Conservation (phyloP, 2,113 vertebrate species). For the Zapornia atra region DNA sequence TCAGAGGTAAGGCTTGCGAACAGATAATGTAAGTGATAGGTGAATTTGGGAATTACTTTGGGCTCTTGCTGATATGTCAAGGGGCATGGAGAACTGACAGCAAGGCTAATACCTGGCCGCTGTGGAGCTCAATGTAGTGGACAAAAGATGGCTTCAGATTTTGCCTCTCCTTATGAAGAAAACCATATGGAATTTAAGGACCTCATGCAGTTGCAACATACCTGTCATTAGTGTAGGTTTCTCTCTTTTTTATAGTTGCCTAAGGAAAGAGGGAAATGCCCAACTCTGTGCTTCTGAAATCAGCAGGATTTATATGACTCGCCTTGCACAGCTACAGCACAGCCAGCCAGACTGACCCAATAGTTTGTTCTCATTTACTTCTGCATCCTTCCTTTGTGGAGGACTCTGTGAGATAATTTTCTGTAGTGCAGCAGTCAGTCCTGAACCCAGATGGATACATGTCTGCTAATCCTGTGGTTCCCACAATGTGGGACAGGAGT, state of each 20-base stretch:
- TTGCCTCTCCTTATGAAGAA: neutral
- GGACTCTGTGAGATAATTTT: neutral
- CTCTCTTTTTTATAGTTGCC: neutral
- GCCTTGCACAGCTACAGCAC: neutral
- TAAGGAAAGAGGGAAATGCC: neutral
- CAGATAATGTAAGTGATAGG: rapidly evolving
- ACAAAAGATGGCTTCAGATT: neutral
- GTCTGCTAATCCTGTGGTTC: neutral
- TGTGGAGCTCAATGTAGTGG: neutral
- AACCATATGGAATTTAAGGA: neutral
- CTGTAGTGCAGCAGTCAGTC: neutral
- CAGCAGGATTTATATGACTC: neutral
- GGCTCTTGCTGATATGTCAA: neutral
- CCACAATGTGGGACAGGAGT: neutral
- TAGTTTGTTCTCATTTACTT: neutral
- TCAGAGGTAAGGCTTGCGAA: neutral
- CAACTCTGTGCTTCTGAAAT: neutral
- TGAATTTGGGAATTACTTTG: neutral
- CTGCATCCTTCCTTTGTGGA: neutral
- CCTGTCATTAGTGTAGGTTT: neutral
- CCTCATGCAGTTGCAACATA: neutral
- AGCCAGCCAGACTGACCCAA: neutral
- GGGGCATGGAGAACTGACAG: neutral
- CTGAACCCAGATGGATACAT: neutral
- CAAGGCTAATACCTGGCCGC: neutral